Percentiles rank a stretch among this genome's conserved stretches.
Conservation (phyloP, 2,113 vertebrate species). For the Romanogobio albipinnatus region DNA sequence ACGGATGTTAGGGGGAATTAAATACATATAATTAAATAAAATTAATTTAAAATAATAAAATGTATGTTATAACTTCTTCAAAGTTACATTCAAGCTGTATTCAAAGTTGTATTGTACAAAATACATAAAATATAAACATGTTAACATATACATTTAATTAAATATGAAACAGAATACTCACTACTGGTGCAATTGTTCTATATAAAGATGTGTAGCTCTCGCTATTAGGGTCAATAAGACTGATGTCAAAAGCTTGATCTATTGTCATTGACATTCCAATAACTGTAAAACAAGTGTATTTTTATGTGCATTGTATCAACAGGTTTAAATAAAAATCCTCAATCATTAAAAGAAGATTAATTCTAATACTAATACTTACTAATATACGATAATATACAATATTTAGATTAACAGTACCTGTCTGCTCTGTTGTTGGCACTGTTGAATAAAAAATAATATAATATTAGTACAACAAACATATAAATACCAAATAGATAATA, state of each 20-base stretch:
- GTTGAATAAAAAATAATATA: background rate
- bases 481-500: background rate
- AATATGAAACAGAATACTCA: conserved; percentile 18
- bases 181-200: background rate
- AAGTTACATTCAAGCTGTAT: too few species aligned
- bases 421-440: background rate
- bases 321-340: background rate
- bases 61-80: too few species aligned
- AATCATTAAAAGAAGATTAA: background rate
- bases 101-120: too few species aligned
- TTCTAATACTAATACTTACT: background rate
- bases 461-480: background rate
- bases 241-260: conserved; percentile 20
- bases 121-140: background rate
- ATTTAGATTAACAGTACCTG: background rate
- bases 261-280: conserved; percentile 31
- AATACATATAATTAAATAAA: background rate
- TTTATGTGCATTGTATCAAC: background rate
- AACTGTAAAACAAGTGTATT: background rate
- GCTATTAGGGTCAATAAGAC: background rate
- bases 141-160: background rate
- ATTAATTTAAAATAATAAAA: background rate
- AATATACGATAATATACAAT: too few species aligned
- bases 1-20: background rate
- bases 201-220: background rate